These are phyloP conservation scores for Pseudomyrmex cubaensis DNA, from an alignment of 1,140 invertebrate genomes.

Conservation along the genomic window DNA sequence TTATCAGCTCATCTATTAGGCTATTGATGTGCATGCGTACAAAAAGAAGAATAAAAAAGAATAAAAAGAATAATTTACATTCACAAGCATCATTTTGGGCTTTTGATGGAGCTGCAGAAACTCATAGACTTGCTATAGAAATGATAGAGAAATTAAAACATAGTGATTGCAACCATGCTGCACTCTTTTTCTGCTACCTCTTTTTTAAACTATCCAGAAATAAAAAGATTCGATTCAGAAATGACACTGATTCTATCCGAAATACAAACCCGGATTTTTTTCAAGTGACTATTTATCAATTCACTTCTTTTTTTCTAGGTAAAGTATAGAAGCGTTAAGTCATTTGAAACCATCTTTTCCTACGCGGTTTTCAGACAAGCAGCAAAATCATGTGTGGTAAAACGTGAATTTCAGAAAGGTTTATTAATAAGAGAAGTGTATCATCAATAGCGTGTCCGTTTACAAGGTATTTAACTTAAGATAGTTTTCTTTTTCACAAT, in stretches of 20 bases:
- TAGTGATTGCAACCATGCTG: constrained; percentile 87
- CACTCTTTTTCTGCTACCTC: constrained; percentile 85
- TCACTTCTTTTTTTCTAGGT: constrained; percentile 82
- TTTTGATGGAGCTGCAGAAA: constrained; percentile 89
- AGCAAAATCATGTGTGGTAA: constrained; percentile 94
- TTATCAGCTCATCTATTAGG: too few species aligned
- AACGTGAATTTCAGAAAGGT: constrained; percentile 92
- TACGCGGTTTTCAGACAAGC: constrained; percentile 91
- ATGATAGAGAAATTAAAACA: constrained; percentile 86
- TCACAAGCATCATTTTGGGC: constrained; percentile 92
- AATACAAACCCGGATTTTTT: too few species aligned
- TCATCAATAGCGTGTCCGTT: constrained; percentile 92
- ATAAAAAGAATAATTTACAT: constrained; percentile 86
- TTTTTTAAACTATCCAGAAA: too few species aligned
- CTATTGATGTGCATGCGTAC: too few species aligned
- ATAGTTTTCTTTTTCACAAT: not conserved
- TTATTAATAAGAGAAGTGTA: constrained; percentile 93
- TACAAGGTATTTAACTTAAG: constrained; percentile 88
- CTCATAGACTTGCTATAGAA: constrained; percentile 87
- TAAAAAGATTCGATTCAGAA: too few species aligned
- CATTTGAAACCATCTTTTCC: constrained; percentile 88
- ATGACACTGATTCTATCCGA: too few species aligned
- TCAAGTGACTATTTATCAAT: not conserved
- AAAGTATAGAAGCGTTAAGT: constrained; percentile 90
- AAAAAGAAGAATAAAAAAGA: too few species aligned